Conservation (phyloP, 2,113 vertebrate species). For the Amazona guildingii region DNA sequence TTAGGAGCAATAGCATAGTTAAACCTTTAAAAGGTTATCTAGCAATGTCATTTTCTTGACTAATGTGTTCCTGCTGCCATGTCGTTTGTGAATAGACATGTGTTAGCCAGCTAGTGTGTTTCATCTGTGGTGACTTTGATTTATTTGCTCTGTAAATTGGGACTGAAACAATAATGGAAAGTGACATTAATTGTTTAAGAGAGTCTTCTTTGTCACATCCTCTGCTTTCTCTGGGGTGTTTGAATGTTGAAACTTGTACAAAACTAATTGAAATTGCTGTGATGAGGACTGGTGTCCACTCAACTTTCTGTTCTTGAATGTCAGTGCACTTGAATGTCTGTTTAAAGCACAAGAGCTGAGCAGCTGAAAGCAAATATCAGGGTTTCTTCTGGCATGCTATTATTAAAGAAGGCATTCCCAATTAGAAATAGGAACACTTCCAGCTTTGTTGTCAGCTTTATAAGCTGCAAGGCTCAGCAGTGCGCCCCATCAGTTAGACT, state of each 20-base stretch:
- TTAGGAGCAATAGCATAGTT: constrained; percentile 46
- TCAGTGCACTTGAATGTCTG: constrained; percentile 34
- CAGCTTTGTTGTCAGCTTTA: background rate
- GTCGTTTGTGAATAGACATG: constrained; percentile 81
- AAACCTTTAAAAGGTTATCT: constrained; percentile 70
- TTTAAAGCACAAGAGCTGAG: constrained; percentile 34
- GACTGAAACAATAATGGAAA: constrained; percentile 87
- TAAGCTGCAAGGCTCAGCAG: background rate
- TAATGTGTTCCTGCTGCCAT: constrained; percentile 67
- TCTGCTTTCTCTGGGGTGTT: constrained; percentile 78
- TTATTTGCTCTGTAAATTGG: constrained; percentile 92
- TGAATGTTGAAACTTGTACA: constrained; percentile 78
- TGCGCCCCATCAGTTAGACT: background rate
- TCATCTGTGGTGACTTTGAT: constrained; percentile 85
- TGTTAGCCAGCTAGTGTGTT: constrained; percentile 75
- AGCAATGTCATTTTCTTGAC: constrained; percentile 65
- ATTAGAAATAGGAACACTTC: constrained; percentile 34
- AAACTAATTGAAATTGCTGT: constrained; percentile 81
- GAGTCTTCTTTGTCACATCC: constrained; percentile 81
- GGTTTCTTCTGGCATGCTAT: constrained; percentile 21
- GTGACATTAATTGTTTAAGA: constrained; percentile 93
- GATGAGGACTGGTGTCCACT: constrained; percentile 73
- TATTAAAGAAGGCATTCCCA: constrained; percentile 45
- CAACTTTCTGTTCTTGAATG: constrained; percentile 59
- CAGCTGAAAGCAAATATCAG: constrained; percentile 61